Evolutionary conservation across 1,140 invertebrate genomes (phyloP), one percentile per base, ranked within the genome.

Genomic region (Apolygus lucorum): DNA sequence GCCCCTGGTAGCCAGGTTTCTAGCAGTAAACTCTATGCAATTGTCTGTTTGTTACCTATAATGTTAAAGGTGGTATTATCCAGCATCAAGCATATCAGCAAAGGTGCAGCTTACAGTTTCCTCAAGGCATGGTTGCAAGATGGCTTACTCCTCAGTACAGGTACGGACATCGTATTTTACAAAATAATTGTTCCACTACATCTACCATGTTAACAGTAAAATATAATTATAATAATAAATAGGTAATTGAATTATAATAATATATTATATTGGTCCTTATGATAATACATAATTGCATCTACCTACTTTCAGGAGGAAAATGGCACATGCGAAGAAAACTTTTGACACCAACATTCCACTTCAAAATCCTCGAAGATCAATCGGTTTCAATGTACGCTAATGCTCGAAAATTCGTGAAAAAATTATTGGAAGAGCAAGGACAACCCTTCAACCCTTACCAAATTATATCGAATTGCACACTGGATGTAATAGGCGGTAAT

Each of bases 261-360:
- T n/a, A n/a, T n/a, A n/a, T 49, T 11, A 17, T 49, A 8, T 49
- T 49, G n/a, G n/a, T n/a, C n/a, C n/a, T n/a, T n/a, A n/a, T n/a
- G n/a, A n/a, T n/a, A n/a, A n/a, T n/a, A n/a, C n/a, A n/a, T n/a
- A n/a, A n/a, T n/a, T n/a, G n/a, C n/a, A n/a, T n/a, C n/a, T n/a
- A n/a, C n/a, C n/a, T n/a, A n/a, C n/a, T 42, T 69, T 62, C 34
- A 74, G 73, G 72, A 27, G 29, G 63, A 1, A 81, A 74, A 71
- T 75, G 74, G 74, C 70, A 70, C 21, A 69, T 28, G 2, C 68
- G 73, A 52, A 52, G 74, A 22, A 74, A 74, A 64, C 28, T 74
- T 28, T 77, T 94, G 2, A 93, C 91, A 0, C 91, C 91, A 1
- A 87, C 90, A 0, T 93, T 94, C 76, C 91, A 94, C 78, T 92